A percentile compares a stretch with the other conserved stretches of the same genome.
Evolutionary conservation across 2,113 vertebrate species (phyloP).

Genomic region (Laticauda laticaudata): DNA sequence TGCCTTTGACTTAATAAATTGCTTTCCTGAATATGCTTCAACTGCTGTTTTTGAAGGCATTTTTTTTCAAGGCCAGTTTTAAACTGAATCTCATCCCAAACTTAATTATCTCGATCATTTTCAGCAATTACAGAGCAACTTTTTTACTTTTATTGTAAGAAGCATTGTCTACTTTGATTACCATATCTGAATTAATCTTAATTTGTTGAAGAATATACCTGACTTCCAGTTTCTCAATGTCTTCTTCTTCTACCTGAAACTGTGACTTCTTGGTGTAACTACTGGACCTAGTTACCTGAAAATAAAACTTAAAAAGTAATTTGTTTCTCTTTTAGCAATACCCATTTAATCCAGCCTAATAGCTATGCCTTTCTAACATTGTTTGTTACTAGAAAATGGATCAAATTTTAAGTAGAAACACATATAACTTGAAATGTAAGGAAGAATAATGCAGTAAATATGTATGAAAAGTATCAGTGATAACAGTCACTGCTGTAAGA

Average conservation of each 20-base stretch:
- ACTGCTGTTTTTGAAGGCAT: neutral
- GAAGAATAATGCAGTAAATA: neutral
- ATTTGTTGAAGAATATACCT: conserved; percentile 76
- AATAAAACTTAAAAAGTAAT: conserved; percentile 54
- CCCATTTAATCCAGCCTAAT: neutral
- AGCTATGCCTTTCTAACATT: neutral
- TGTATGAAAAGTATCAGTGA: neutral
- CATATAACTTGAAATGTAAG: neutral
- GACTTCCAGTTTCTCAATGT: conserved; percentile 97
- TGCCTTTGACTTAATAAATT: neutral
- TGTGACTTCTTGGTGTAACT: conserved; percentile 94
- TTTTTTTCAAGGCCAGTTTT: neutral
- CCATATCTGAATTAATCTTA: neutral
- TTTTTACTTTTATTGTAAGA: neutral
- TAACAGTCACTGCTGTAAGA: neutral
- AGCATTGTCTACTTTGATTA: conserved; percentile 13
- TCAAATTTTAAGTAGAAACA: neutral
- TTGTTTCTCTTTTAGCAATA: neutral
- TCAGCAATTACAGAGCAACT: neutral
- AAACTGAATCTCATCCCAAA: neutral
- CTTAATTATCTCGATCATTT: conserved; percentile 6
- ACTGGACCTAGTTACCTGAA: conserved; percentile 90
- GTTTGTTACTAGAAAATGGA: neutral
- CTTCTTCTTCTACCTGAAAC: conserved; percentile 96
- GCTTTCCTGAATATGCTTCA: neutral